Evolutionary conservation across 2,797 vertebrate genomes (phyloP).

Genomic region (Myiotriccus ornatus): DNA sequence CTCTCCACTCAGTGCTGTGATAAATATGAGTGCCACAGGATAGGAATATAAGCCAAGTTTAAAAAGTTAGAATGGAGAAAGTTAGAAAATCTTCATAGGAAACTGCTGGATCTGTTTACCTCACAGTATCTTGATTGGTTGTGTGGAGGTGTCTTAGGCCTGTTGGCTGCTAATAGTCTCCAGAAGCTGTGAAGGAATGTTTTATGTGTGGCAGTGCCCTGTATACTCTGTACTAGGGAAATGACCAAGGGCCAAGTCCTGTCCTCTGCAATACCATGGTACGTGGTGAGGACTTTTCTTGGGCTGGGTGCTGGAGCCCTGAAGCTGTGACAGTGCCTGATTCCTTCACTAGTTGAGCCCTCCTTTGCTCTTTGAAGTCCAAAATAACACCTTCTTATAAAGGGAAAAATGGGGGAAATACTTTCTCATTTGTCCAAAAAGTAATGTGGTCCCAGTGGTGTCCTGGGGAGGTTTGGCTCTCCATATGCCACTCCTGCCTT

Average conservation of each 20-base stretch:
- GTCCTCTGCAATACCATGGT: neutral
- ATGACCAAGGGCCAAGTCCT: neutral
- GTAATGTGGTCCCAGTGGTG: neutral
- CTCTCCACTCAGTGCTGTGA: neutral
- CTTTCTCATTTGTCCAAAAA: neutral
- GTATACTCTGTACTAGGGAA: neutral
- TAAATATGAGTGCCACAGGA: neutral
- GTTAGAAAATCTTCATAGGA: neutral
- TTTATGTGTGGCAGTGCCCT: neutral
- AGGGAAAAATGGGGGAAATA: neutral
- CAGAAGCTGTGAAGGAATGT: neutral
- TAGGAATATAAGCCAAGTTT: neutral
- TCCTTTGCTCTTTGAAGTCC: neutral
- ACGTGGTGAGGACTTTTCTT: neutral
- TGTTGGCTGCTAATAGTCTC: neutral
- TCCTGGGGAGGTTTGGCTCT: neutral
- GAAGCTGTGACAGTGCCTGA: neutral
- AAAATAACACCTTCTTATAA: neutral
- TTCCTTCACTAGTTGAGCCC: accelerated
- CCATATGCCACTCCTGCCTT: neutral
- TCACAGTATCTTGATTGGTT: neutral
- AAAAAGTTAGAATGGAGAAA: neutral
- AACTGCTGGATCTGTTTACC: neutral
- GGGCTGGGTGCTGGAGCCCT: neutral
- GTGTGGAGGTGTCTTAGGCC: neutral